These are phyloP conservation scores for Eremophila alpestris DNA, from an alignment of 2,797 vertebrate genomes.

Conservation along the genomic window DNA sequence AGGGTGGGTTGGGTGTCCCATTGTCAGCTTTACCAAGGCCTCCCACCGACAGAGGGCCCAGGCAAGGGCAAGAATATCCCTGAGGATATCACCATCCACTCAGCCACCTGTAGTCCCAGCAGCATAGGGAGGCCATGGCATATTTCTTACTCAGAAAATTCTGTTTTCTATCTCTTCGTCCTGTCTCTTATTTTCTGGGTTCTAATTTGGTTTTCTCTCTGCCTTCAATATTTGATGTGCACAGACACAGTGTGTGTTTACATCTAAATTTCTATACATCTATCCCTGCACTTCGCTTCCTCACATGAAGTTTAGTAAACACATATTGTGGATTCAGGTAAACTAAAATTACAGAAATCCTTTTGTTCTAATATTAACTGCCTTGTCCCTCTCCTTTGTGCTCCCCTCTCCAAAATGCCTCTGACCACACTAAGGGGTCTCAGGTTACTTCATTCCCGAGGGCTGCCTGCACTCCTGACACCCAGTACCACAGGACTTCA, in stretches of 20 bases:
- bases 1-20: not conserved
- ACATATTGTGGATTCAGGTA: not conserved
- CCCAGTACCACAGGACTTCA: not conserved
- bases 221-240: not conserved
- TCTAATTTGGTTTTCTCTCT: not conserved
- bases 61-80: not conserved
- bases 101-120: not conserved
- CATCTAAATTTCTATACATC: not conserved
- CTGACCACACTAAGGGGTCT: not conserved
- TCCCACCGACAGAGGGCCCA: not conserved
- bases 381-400: not conserved
- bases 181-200: not conserved
- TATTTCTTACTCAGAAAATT: not conserved
- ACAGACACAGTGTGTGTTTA: not conserved
- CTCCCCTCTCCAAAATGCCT: not conserved
- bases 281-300: not conserved
- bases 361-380: not conserved
- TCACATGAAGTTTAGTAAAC: not conserved
- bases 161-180: not conserved
- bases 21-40: not conserved
- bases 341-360: not conserved
- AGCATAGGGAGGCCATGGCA: rapidly evolving
- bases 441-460: not conserved
- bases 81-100: not conserved
- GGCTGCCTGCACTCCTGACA: not conserved